phyloP scores from a whole-genome alignment of 2,113 vertebrate genomes.

The Cyanistes caeruleus region DNA sequence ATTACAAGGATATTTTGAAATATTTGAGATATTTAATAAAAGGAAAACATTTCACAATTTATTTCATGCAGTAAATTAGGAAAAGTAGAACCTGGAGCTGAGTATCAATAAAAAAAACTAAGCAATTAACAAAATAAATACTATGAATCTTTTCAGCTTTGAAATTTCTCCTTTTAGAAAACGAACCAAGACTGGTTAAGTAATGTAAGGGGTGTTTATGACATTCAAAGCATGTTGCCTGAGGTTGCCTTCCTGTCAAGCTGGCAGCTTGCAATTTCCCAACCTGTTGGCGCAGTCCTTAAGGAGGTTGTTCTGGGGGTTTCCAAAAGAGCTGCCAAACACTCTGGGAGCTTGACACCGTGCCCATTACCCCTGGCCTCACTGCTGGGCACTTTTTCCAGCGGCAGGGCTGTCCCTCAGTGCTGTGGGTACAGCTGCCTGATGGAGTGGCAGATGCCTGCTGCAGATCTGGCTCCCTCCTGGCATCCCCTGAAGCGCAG shows the following conservation, averaged over 20 bases:
- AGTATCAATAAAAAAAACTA: background rate
- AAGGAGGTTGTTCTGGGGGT: background rate
- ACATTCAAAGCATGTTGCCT: background rate
- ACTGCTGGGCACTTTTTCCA: background rate
- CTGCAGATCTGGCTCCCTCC: background rate
- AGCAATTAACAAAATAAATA: background rate
- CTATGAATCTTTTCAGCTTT: background rate
- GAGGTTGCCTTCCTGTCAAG: background rate
- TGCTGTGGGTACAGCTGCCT: background rate
- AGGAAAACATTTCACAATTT: background rate
- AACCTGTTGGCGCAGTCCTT: background rate
- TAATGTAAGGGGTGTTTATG: background rate
- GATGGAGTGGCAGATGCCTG: rapidly evolving
- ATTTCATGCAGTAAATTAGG: background rate
- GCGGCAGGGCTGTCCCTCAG: background rate
- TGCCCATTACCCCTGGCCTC: background rate
- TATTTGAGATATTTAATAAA: background rate
- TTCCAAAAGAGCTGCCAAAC: background rate
- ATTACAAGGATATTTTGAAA: slow-evolving; percentile 3
- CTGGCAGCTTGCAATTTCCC: background rate
- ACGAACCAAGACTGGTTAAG: background rate
- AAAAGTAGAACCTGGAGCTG: background rate
- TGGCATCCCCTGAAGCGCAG: background rate
- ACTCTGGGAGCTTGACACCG: background rate
- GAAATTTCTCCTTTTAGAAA: background rate